Evolutionary conservation across 2,113 vertebrate genomes (phyloP).

Genomic region (Chionodraco myersi): DNA sequence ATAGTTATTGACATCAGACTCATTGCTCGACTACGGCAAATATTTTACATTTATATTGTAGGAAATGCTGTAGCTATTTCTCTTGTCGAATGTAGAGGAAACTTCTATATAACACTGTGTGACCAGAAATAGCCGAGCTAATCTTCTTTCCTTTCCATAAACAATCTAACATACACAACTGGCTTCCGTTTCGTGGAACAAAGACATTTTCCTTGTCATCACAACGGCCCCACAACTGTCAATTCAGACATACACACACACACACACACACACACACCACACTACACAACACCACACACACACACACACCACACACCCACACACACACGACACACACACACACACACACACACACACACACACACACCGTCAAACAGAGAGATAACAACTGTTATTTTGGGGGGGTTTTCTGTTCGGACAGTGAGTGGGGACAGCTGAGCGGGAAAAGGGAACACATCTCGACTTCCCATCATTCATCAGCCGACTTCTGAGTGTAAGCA

Average conservation of each 20-base stretch:
- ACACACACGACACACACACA: conserved; percentile 6
- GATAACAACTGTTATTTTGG: conserved; percentile 56
- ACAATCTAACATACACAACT: conserved; percentile 35
- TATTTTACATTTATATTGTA: conserved; percentile 1
- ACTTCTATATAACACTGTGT: conserved; percentile 4
- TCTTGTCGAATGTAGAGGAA: conserved; percentile 5
- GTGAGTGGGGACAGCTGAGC: conserved; percentile 30
- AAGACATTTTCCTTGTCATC: conserved; percentile 64
- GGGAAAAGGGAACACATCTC: not conserved
- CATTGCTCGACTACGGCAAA: not conserved
- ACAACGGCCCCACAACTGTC: conserved; percentile 15
- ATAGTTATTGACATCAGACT: not conserved
- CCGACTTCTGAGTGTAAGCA: not conserved
- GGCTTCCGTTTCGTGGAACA: conserved; percentile 41
- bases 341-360: not conserved
- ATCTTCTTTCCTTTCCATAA: conserved; percentile 75
- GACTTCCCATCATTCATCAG: conserved; percentile 28
- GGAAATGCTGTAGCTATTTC: conserved; percentile 1
- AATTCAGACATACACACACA: conserved; percentile 3
- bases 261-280: not conserved
- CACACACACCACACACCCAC: conserved; percentile 6
- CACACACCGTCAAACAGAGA: not conserved
- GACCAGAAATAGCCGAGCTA: conserved; percentile 56
- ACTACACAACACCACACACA: conserved; percentile 11
- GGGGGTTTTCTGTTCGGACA: conserved; percentile 29